Evolutionary conservation across 1,140 invertebrate genomes (phyloP), one percentile per base, ranked within the genome.

Genomic region (Trichonephila clavipes): DNA sequence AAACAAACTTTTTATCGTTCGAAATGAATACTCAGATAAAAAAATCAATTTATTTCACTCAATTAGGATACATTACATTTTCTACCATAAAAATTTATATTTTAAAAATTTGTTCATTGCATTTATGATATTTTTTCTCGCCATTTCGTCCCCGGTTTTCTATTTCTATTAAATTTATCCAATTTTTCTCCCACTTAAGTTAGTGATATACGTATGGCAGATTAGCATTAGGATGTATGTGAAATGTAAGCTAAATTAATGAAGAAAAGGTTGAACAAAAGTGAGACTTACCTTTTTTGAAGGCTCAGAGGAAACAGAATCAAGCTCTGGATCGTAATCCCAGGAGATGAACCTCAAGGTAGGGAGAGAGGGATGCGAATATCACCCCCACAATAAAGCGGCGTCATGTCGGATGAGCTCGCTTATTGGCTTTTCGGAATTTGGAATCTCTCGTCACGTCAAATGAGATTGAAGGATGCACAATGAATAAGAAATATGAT

Each of bases 371-470:
- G 51, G 40, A 18, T 44, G 62, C 18, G 16, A 21, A 83, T 83
- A 64, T 77, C 82, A 6, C 64, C 91, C 83, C 91, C 91, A 51
- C 66, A 69, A 77, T 59, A 51, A 21, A 86, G 72, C 87, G 91
- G 91, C 91, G 91, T 86, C 82, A 87, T n/a, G 40, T 40, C 6
- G 64, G 28, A 72, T 66, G 64, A 44, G 59, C 51, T 34, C 72
- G 91, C 91, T 92, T 86, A 92, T 92, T 92, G 91, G 91, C 83
- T 69, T 86, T 66, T 21, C 21, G 83, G 61, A 86, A 90, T 83
- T 83, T 40, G 61, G 62, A 64, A 62, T 66, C 59, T 64, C 28
- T 72, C 82, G n/a, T 34, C 62, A 87, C 83, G 83, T 16, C 83
- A 87, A 92, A 86, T 92, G 82, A 77, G 83, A 91, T 83, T 83